Percentiles rank a stretch among this genome's conserved stretches.
Evolutionary conservation across 2,888 invertebrate genomes (phyloP).

Genomic region (Barypeithes pellucidus): DNA sequence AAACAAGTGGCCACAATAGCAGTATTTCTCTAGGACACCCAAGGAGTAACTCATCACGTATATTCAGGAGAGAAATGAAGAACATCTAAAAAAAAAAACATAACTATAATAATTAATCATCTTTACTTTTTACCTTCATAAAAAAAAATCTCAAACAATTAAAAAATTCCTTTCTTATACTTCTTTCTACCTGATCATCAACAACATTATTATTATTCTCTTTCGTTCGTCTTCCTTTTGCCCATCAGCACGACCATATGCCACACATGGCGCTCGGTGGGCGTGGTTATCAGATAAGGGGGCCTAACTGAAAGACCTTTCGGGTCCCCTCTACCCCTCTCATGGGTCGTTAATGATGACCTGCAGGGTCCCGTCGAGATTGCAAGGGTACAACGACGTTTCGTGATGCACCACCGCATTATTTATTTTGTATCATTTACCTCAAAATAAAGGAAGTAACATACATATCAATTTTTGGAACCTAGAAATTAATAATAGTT

Average conservation of each 20-base stretch:
- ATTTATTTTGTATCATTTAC: too few relatives aligned
- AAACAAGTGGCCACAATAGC: too few relatives aligned
- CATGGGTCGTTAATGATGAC: slow-evolving; percentile 43
- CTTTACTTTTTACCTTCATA: background rate
- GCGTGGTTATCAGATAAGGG: slow-evolving; percentile 45
- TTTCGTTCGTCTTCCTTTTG: slow-evolving; percentile 23
- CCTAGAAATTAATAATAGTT: too few relatives aligned
- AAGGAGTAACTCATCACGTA: too few relatives aligned
- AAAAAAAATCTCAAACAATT: background rate
- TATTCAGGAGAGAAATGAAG: too few relatives aligned
- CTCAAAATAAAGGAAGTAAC: too few relatives aligned
- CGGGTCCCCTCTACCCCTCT: slow-evolving; percentile 21
- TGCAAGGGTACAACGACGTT: background rate
- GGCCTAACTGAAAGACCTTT: slow-evolving; percentile 38
- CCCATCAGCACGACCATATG: slow-evolving; percentile 39
- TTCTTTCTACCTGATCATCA: slow-evolving; percentile 25
- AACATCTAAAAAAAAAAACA: too few relatives aligned
- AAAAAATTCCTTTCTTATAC: slow-evolving; percentile 2
- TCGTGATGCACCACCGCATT: slow-evolving; percentile 10
- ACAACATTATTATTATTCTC: slow-evolving; percentile 44
- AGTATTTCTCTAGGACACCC: too few relatives aligned
- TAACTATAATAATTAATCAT: background rate
- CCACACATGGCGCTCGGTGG: slow-evolving; percentile 51
- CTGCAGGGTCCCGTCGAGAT: slow-evolving; percentile 16
- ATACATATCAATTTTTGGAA: too few relatives aligned